phyloP scores from a whole-genome alignment of 2,888 invertebrate genomes.

The Erebia epiphron region DNA sequence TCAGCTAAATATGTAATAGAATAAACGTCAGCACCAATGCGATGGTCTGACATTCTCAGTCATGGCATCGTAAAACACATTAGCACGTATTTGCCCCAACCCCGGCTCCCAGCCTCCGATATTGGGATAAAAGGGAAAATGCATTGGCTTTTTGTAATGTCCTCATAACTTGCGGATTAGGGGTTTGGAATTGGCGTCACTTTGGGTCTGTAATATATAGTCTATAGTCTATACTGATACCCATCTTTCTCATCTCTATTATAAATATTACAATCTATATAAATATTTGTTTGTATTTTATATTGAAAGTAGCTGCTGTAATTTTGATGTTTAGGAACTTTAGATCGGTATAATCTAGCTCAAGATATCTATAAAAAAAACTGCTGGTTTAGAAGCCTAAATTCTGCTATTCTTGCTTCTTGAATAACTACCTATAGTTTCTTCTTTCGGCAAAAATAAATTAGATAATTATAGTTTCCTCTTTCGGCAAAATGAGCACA shows the following conservation, averaged over 20 bases:
- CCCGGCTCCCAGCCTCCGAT: conserved; percentile 52
- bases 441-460: no score
- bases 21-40: conserved; percentile 49
- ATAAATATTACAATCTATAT: background rate
- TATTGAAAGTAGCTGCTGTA: background rate
- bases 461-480: no score
- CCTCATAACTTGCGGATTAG: conserved; percentile 71
- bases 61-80: conserved; percentile 71
- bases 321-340: background rate
- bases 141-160: conserved; percentile 79
- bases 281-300: background rate
- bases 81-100: conserved; percentile 69
- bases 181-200: conserved; percentile 45
- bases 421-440: no score
- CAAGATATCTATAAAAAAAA: no score
- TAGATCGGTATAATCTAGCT: no score
- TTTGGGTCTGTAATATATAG: conserved; percentile 21
- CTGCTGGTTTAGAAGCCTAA: no score
- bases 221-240: background rate
- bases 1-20: conserved; percentile 17
- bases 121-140: conserved; percentile 70
- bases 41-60: conserved; percentile 56
- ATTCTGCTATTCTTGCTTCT: no score
- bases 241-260: background rate
- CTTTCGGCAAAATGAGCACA: no score